Evolutionary conservation across 2,113 vertebrate genomes (phyloP).

Genomic region (Orientallactaga bullata): DNA sequence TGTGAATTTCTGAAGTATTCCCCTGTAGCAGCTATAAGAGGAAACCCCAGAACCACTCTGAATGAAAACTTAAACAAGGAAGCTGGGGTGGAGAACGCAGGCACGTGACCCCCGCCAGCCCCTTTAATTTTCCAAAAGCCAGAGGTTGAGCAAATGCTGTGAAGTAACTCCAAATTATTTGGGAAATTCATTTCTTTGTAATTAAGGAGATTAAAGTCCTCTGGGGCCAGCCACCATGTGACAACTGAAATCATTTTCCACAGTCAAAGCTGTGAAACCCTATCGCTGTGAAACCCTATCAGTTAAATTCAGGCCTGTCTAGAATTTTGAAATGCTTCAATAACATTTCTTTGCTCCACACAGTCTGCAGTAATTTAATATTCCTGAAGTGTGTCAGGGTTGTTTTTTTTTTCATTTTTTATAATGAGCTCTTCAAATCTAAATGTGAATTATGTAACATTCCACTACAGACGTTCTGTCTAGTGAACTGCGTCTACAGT

Average conservation of each 20-base stretch:
- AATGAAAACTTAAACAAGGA: constrained; percentile 30
- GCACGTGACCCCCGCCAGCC: neutral
- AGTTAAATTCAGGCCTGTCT: constrained; percentile 85
- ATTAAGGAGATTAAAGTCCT: constrained; percentile 84
- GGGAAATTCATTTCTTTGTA: constrained; percentile 80
- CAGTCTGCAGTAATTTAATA: constrained; percentile 88
- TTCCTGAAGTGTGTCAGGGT: constrained; percentile 88
- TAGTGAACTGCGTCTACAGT: constrained; percentile 73
- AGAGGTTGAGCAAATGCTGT: constrained; percentile 74
- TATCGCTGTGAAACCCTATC: constrained; percentile 85
- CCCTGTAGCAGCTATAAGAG: constrained; percentile 4
- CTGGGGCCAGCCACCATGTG: constrained; percentile 81
- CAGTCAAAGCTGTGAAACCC: constrained; percentile 83
- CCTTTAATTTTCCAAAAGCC: constrained; percentile 78
- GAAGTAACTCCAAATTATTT: constrained; percentile 81
- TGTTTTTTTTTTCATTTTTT: constrained; percentile 81
- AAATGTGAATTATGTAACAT: constrained; percentile 85
- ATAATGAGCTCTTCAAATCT: constrained; percentile 89
- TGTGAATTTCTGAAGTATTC: constrained; percentile 47
- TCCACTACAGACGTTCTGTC: constrained; percentile 82
- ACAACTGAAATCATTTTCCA: constrained; percentile 85
- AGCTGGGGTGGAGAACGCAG: neutral
- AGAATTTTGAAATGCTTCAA: constrained; percentile 88
- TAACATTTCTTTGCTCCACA: constrained; percentile 85
- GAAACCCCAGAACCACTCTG: neutral